Evolutionary conservation across 2,113 vertebrate genomes (phyloP).

Genomic region (Dipodomys stephensi): DNA sequence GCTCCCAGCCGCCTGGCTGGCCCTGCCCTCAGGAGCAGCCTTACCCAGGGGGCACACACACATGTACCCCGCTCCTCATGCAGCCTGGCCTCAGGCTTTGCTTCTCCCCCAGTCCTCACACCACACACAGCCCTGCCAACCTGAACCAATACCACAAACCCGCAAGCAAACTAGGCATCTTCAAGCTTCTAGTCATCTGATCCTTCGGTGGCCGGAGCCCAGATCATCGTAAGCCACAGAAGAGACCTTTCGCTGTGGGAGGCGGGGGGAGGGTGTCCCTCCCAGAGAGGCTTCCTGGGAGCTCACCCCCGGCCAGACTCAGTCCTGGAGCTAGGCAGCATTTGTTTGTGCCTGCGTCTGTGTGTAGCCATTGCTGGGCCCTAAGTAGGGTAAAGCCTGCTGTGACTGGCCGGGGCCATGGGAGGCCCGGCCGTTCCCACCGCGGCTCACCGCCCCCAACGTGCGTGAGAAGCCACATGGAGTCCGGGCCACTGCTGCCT

Average conservation of each 20-base stretch:
- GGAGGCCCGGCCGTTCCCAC: not conserved
- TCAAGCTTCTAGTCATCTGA: not conserved
- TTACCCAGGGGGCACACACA: no score
- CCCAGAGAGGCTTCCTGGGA: not conserved
- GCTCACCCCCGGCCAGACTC: not conserved
- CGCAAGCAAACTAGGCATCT: no score
- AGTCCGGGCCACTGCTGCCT: no score
- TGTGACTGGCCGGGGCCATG: not conserved
- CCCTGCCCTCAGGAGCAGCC: no score
- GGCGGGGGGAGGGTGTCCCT: not conserved
- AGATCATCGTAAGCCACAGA: not conserved
- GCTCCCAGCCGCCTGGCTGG: no score
- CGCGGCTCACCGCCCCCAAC: no score
- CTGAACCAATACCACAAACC: not conserved
- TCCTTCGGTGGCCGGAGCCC: no score
- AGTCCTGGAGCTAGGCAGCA: rapidly evolving
- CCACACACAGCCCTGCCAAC: not conserved
- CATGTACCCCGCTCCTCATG: not conserved
- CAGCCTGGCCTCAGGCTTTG: not conserved
- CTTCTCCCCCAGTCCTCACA: not conserved
- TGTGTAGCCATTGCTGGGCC: no score
- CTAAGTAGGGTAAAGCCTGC: no score
- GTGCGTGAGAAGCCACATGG: not conserved
- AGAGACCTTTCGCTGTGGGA: no score
- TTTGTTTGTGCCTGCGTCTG: no score